Percentiles rank a stretch among this genome's conserved stretches.
Conservation (phyloP, 2,888 invertebrate genomes). For the Pharmacophagus antenor region DNA sequence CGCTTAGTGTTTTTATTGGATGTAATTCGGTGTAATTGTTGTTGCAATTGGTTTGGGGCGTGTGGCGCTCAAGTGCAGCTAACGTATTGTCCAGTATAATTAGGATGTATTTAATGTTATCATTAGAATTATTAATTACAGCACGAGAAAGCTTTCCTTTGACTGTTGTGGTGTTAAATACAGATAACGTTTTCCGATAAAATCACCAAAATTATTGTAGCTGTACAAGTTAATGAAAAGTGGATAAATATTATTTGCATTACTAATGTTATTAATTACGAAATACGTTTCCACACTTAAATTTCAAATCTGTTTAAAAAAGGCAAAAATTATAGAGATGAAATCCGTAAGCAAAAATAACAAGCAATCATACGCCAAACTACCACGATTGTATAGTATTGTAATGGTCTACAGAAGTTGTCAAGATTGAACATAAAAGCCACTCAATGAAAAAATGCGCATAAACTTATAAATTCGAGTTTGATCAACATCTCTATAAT, state of each 20-base stretch:
- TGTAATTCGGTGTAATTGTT: slow-evolving; percentile 33
- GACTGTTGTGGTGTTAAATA: neutral
- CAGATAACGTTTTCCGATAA: neutral
- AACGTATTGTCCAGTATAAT: slow-evolving; percentile 17
- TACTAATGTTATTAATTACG: too few species aligned
- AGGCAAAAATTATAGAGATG: too few species aligned
- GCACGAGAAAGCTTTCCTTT: slow-evolving; percentile 19
- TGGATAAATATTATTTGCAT: too few species aligned
- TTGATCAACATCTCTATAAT: neutral
- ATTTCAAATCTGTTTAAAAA: neutral
- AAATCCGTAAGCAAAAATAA: too few species aligned
- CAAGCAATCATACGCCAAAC: neutral
- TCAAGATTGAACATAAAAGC: neutral
- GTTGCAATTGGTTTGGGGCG: slow-evolving; percentile 30
- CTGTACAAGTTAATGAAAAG: too few species aligned
- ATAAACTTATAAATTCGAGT: neutral
- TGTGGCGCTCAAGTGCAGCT: slow-evolving; percentile 5
- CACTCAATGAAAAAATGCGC: neutral
- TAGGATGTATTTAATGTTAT: slow-evolving; percentile 27
- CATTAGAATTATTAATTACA: slow-evolving; percentile 10
- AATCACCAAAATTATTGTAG: too few species aligned
- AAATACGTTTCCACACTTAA: neutral
- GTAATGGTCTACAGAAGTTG: neutral
- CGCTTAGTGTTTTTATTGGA: slow-evolving; percentile 34
- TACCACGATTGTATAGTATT: too few species aligned